Percentiles rank a stretch among this genome's conserved stretches.
These are phyloP conservation scores for Lissonota sp. DNA, from an alignment of 2,888 invertebrate genomes.

Conservation along the genomic window DNA sequence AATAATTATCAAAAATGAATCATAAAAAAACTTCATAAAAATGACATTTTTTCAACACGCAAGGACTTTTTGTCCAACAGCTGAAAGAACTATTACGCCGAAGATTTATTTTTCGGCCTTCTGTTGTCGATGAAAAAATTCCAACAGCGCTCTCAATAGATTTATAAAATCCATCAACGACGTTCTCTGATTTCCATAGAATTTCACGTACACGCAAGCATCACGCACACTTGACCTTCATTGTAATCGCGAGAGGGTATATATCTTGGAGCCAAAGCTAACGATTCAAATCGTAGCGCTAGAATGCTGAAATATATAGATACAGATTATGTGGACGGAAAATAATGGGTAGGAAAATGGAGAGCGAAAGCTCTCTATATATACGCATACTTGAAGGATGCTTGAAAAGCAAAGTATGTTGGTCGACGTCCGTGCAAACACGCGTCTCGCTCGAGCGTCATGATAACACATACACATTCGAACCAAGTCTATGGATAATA, in stretches of 20 bases:
- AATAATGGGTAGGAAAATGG: conserved; percentile 35
- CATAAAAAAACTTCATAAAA: no score
- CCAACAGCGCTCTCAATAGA: neutral
- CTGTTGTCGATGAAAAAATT: no score
- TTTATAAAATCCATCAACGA: conserved; percentile 9
- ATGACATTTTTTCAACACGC: no score
- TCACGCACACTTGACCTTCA: conserved; percentile 23
- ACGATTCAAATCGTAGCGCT: conserved; percentile 31
- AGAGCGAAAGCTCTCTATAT: conserved; percentile 48
- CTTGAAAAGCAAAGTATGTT: conserved; percentile 7
- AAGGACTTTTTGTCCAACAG: no score
- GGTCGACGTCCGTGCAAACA: conserved; percentile 24
- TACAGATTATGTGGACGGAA: conserved; percentile 2
- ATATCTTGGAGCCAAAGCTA: conserved; percentile 42
- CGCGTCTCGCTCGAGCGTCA: conserved; percentile 43
- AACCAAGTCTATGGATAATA: neutral
- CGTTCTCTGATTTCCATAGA: conserved; percentile 11
- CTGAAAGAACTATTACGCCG: no score
- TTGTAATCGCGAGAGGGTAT: conserved; percentile 43
- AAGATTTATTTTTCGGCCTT: no score
- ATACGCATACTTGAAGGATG: conserved; percentile 28
- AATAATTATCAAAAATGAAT: no score
- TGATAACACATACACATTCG: neutral
- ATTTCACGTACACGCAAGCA: conserved; percentile 26
- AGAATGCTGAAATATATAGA: neutral